Evolutionary conservation across 2,888 invertebrate species (phyloP), one percentile per base, ranked within the genome.

Genomic region (Hipparchia semele): DNA sequence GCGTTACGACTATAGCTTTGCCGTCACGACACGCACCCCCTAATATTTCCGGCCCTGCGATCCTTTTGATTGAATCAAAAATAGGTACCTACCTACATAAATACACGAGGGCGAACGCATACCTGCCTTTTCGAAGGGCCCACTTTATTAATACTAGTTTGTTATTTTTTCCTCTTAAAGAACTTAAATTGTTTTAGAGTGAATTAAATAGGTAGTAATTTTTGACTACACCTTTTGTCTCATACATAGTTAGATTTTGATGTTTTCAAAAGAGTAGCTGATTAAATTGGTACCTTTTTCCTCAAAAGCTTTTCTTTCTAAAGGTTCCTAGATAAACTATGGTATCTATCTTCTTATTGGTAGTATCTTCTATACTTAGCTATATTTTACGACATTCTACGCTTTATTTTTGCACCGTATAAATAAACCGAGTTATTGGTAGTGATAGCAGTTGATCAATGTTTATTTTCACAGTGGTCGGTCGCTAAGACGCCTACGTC

Each of bases 21-120:
- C 72, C 79, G 76, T 76, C 79, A 75, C 79, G 80, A 79, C 77
- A 78, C 80, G 79, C 77, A 77, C 76, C 78, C 78, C 79, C 82
- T 84, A 83, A 86, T 88, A 88, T 89, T 90, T 89, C 90, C 90
- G 88, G 85, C 73, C 87, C 87, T 90, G 87, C 85, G 86, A 85
- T 85, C 86, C 87, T 85, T 88, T 86, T 87, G 85, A 89, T 87
- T 87, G 84, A 90, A 88, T 88, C 85, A 87, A 86, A 87, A 86
- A 87, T 79, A 79, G 12, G 46, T 67, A 13, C 54, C n/a, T 67
- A 68, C 75, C 8, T 68, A 61, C 74, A 76, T 84, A 86, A 87
- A 89, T 87, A 87, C 84, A 86, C 85, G 86, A 88, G 88, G 84
- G 85, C 83, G 82, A 84, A 83, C 85, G 83, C 83, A 83, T 84